These are phyloP conservation scores for Festucalex cinctus DNA, from an alignment of 2,113 vertebrate species.

Conservation along the genomic window DNA sequence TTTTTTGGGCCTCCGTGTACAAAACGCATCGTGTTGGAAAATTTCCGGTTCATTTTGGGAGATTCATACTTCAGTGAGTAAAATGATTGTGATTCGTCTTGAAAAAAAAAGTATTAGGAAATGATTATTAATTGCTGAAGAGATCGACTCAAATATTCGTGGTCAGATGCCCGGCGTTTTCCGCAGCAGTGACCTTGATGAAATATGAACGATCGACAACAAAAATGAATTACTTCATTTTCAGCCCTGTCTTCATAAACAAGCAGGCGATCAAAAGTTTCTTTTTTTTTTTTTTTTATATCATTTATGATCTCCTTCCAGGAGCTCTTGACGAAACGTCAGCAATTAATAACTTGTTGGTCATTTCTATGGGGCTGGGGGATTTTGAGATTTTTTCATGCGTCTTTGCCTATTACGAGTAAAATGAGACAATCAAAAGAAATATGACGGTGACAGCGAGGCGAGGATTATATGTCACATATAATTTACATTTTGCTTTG, in stretches of 20 bases:
- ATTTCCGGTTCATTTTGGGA: neutral
- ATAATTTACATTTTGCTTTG: slow-evolving; percentile 23
- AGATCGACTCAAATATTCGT: neutral
- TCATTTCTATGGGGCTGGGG: slow-evolving; percentile 43
- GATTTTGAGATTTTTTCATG: slow-evolving; percentile 21
- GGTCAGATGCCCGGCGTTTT: slow-evolving; percentile 41
- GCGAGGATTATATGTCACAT: slow-evolving; percentile 25
- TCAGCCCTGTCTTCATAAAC: slow-evolving; percentile 51
- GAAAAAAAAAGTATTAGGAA: no score
- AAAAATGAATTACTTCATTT: slow-evolving; percentile 62
- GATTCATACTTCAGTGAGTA: no score
- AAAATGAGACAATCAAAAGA: slow-evolving; percentile 35
- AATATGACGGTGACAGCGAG: slow-evolving; percentile 18
- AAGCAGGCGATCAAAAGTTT: slow-evolving; percentile 55
- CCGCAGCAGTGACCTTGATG: slow-evolving; percentile 50
- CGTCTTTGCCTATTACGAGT: slow-evolving; percentile 38
- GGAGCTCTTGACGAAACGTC: slow-evolving; percentile 42
- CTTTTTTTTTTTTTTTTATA: slow-evolving; percentile 48
- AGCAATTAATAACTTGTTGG: slow-evolving; percentile 58
- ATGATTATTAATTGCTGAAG: no score
- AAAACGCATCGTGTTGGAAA: neutral
- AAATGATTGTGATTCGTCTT: no score
- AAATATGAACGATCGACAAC: slow-evolving; percentile 52
- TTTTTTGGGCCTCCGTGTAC: neutral
- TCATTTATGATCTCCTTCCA: slow-evolving; percentile 53